Percentiles rank a stretch among this genome's conserved stretches.
Conservation (phyloP, 2,797 vertebrate genomes). For the Podarcis lilfordi region DNA sequence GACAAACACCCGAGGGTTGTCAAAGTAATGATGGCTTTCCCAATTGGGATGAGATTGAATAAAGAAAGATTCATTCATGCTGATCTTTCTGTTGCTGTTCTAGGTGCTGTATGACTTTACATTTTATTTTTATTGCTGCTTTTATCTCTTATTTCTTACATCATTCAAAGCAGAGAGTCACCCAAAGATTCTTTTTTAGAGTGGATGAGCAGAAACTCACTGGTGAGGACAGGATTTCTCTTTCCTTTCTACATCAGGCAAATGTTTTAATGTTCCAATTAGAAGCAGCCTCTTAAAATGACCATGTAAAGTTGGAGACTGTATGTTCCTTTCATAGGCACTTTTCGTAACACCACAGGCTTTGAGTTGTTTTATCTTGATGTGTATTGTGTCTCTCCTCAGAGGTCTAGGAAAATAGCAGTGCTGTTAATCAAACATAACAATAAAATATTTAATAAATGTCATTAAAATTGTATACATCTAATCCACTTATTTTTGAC, state of each 20-base stretch:
- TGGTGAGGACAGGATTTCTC: background rate
- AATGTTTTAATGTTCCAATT: background rate
- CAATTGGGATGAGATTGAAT: background rate
- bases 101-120: too few relatives aligned
- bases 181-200: background rate
- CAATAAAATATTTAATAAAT: background rate
- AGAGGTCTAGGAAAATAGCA: background rate
- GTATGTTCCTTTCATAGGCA: background rate
- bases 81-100: background rate
- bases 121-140: too few relatives aligned
- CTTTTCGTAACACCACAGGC: background rate
- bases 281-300: background rate
- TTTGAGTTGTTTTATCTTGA: background rate
- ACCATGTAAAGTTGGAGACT: background rate
- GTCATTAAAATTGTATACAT: background rate
- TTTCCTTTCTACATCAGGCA: background rate
- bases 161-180: background rate
- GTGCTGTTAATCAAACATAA: background rate
- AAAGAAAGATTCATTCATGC: background rate
- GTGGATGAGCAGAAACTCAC: background rate
- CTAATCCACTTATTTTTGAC: background rate
- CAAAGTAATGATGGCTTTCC: background rate
- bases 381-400: background rate
- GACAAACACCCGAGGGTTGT: background rate
- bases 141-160: background rate